Base-by-base conservation (phyloP, 2,888 invertebrate species). In the Chrysomela aeneicollis region DNA sequence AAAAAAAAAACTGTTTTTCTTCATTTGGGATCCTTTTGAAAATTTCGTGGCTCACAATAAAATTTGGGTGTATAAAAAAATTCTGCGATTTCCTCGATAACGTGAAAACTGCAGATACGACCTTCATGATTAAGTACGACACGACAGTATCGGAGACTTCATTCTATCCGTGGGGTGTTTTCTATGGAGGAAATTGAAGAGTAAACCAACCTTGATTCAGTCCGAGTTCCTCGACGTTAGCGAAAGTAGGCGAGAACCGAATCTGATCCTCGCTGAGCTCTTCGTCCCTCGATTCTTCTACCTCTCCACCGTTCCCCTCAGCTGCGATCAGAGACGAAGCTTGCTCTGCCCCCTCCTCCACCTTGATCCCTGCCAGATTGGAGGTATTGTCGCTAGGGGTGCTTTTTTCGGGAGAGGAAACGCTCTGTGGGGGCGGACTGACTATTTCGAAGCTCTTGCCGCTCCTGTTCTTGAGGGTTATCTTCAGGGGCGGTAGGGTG, bases 401-500 rank as follows among this genome's bases (percentile, higher is more conserved):
- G 57, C 63, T 59, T 63, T 42, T 0, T 49, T n/a, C 53, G 22
- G 51, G 46, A 8, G 30, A 10, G 9, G 53, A 46, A 37, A 35
- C 30, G 32, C 6, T 32, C 19, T 1, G 54, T 19, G 46, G 26
- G 2, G 57, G 57, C 17, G 80, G 79, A 52, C 75, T 75, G 26
- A 82, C 73, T 18, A 82, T 79, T 69, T 80, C 81, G 66, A 82
- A 82, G 58, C 73, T 78, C 71, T 80, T 78, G 19, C 76, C 78
- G 32, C 71, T 74, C 49, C 66, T 75, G 59, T 73, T 79, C 69
- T 83, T 87, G 82, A 79, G 83, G 32, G 85, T 87, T 82, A 77
- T 76, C 67, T 78, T 82, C 18, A 82, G 71, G 1, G 87, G 86
- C 3, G 67, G 85, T 78, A 85, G 82, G 74, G 83, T 84, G 73